These are phyloP conservation scores for Oryzias dopingdopingensis DNA, from an alignment of 2,797 vertebrate genomes.

Conservation along the genomic window DNA sequence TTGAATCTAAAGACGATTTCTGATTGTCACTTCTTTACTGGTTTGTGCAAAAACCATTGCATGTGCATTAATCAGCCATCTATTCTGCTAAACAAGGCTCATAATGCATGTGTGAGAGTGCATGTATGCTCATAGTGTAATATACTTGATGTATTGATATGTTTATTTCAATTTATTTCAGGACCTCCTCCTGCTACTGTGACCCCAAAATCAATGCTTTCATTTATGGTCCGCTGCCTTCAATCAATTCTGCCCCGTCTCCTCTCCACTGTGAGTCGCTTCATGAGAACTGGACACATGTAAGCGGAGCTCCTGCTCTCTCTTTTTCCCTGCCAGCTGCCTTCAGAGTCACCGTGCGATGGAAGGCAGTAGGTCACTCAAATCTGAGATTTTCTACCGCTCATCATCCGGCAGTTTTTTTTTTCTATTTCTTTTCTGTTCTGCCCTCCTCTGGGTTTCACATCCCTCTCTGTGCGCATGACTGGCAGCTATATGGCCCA, in stretches of 20 bases:
- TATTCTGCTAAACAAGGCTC: constrained; percentile 70
- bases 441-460: constrained; percentile 12
- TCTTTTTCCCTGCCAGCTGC: constrained; percentile 19
- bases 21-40: constrained; percentile 43
- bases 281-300: constrained; percentile 65
- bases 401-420: constrained; percentile 48
- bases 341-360: constrained; percentile 46
- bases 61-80: constrained; percentile 57
- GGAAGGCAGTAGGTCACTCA: constrained; percentile 61
- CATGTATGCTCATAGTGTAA: constrained; percentile 62
- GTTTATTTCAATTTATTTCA: constrained; percentile 81
- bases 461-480: constrained; percentile 11
- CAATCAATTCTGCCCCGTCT: constrained; percentile 73
- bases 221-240: constrained; percentile 79
- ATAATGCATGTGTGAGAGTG: constrained; percentile 64
- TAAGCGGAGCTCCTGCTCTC: constrained; percentile 46
- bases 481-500: constrained; percentile 39
- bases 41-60: constrained; percentile 44
- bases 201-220: constrained; percentile 77
- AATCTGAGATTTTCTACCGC: constrained; percentile 52
- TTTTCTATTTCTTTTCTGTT: constrained; percentile 13
- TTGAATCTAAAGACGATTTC: constrained; percentile 28
- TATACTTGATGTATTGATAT: constrained; percentile 79
- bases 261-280: constrained; percentile 58
- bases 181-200: constrained; percentile 72